Evolutionary conservation across 2,113 vertebrate species (phyloP), one percentile per base, ranked within the genome.

Genomic region (Alexandromys fortis): DNA sequence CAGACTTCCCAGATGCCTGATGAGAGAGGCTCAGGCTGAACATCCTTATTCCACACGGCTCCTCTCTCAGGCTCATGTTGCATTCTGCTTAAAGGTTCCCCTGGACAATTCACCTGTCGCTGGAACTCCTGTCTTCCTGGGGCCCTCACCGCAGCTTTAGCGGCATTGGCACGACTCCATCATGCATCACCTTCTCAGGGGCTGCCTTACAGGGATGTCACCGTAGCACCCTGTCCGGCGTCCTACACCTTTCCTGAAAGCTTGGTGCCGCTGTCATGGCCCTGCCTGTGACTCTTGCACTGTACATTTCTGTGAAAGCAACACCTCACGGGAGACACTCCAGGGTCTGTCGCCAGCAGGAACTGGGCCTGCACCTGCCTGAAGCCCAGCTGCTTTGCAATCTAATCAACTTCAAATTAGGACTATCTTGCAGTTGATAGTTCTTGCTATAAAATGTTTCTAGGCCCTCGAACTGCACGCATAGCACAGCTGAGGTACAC

Each of bases 401-500:
- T n/a, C 52, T 85, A 35, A 55, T 89, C 35, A 3, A 68, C 67
- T 76, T 89, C n/a, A 19, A 19, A 42, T 61, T 52, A 85, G 83
- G 45, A 86, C 94, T 83, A 38, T n/a, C 38, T 85, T 81, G 28
- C 67, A 72, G 61, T 73, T 89, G 96, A 58, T 45, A 83, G 63
- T 67, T 22, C 94, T 45, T 33, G 16, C 7, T 86, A 67, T 49
- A 91, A 95, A 82, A 77, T 52, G 76, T 47, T 75, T 76, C 10
- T 75, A 93, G 94, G 35, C 65, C 88, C 61, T 67, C 35, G 42
- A 78, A 35, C 21, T 91, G 90, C 72, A 12, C 68, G 38, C 4
- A 30, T 33, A 47, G 63, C 42, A 63, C 78, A 55, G 85, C 35
- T 85, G 67, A 91, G 83, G 86, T 28, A 67, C 21, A 38, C 42